phyloP scores from a whole-genome alignment of 2,113 vertebrate species.

The Arothron firmamentum region DNA sequence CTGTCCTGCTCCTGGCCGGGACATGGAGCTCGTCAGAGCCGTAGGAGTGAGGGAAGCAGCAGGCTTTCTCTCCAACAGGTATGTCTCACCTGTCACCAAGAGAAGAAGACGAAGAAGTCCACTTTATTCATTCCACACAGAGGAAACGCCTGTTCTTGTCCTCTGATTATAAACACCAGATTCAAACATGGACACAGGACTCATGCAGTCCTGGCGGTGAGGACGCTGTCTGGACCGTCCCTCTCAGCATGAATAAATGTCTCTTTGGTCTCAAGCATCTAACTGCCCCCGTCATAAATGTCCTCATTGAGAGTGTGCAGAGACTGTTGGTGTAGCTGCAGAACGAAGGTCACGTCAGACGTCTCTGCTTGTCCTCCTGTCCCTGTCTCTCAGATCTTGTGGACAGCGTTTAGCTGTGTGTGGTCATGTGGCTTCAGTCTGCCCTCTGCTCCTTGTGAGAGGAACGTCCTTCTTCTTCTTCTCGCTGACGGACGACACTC shows the following conservation, averaged over 20 bases:
- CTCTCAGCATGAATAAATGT: too few species aligned
- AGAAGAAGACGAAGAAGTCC: background rate
- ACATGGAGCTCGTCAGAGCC: constrained; percentile 31
- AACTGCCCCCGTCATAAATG: too few species aligned
- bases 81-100: constrained; percentile 15
- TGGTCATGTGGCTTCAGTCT: constrained; percentile 71
- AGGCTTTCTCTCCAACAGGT: constrained; percentile 53
- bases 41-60: constrained; percentile 49
- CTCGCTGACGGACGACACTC: constrained; percentile 53
- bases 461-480: constrained; percentile 80
- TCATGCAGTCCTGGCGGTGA: too few species aligned
- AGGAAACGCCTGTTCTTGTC: background rate
- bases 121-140: background rate
- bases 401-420: constrained; percentile 55
- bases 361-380: background rate
- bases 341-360: background rate
- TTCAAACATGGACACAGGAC: too few species aligned
- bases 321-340: background rate
- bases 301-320: too few species aligned
- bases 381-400: constrained; percentile 26
- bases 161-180: too few species aligned
- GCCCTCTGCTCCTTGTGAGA: constrained; percentile 71
- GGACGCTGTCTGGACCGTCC: too few species aligned
- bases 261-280: too few species aligned
- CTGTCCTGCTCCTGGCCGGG: constrained; percentile 12